Evolutionary conservation across 2,797 vertebrate species (phyloP).

Genomic region (Tokudaia tokunoshimensis): DNA sequence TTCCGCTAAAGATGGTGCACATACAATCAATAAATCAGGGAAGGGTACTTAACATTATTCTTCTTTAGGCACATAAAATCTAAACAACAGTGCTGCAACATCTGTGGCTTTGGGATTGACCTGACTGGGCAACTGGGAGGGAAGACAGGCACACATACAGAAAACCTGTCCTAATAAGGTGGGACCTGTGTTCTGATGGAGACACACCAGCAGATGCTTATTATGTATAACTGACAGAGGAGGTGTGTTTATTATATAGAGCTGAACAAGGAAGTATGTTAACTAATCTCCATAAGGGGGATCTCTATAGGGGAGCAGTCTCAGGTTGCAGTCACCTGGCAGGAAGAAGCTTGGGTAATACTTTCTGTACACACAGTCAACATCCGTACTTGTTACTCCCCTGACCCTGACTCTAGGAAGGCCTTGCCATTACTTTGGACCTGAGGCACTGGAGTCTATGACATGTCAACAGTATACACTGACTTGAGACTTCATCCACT

Average conservation of each 20-base stretch:
- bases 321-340: neutral
- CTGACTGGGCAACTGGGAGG: neutral
- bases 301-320: neutral
- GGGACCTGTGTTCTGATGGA: neutral
- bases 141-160: neutral
- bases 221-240: neutral
- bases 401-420: neutral
- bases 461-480: neutral
- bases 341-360: neutral
- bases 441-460: neutral
- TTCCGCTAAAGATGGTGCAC: neutral
- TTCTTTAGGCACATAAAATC: slow-evolving; percentile 10
- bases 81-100: neutral
- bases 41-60: neutral
- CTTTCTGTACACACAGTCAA: neutral
- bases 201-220: neutral
- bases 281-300: neutral
- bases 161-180: neutral
- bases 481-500: neutral
- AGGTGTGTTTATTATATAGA: neutral
- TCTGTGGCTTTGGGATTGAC: neutral
- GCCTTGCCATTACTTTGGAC: neutral
- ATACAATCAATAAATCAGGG: neutral
- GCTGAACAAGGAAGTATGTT: neutral
- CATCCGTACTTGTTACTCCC: neutral